Conservation (phyloP, 2,888 invertebrate species). For the Epicampocera succincta region DNA sequence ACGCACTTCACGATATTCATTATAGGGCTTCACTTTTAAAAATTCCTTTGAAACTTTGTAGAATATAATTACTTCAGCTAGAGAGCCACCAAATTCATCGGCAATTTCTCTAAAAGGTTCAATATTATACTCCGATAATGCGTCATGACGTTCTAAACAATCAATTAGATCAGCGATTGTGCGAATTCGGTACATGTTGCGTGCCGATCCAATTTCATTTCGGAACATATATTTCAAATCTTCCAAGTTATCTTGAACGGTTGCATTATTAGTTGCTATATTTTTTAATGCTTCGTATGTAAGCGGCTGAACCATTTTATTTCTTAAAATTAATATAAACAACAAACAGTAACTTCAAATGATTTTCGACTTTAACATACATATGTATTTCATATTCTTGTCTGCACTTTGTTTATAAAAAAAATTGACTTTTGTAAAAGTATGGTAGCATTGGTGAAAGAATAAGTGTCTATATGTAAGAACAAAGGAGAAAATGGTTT, state of each 20-base stretch:
- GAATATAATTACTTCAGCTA: conserved; percentile 70
- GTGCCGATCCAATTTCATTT: conserved; percentile 74
- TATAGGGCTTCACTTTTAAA: conserved; percentile 48
- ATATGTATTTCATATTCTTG: too few species aligned
- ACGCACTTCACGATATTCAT: conserved; percentile 73
- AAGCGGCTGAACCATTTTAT: conserved; percentile 66
- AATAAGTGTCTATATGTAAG: too few species aligned
- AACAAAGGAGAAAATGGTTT: too few species aligned
- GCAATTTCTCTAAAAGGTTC: conserved; percentile 72
- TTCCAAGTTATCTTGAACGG: conserved; percentile 63
- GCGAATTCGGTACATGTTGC: conserved; percentile 74
- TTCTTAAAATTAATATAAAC: neutral
- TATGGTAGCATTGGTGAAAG: too few species aligned
- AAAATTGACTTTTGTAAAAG: too few species aligned
- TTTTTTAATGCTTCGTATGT: conserved; percentile 75
- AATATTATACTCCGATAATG: conserved; percentile 75
- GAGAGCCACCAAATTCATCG: conserved; percentile 54
- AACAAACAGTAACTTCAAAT: too few species aligned
- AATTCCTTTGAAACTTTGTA: conserved; percentile 68
- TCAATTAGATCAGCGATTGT: conserved; percentile 75
- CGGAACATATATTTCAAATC: conserved; percentile 73
- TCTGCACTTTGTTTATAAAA: too few species aligned
- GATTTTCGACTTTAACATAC: too few species aligned
- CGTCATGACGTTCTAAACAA: conserved; percentile 76
- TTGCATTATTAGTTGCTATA: conserved; percentile 63